Conservation (phyloP, 2,113 vertebrate species). For the Cottus gobio region DNA sequence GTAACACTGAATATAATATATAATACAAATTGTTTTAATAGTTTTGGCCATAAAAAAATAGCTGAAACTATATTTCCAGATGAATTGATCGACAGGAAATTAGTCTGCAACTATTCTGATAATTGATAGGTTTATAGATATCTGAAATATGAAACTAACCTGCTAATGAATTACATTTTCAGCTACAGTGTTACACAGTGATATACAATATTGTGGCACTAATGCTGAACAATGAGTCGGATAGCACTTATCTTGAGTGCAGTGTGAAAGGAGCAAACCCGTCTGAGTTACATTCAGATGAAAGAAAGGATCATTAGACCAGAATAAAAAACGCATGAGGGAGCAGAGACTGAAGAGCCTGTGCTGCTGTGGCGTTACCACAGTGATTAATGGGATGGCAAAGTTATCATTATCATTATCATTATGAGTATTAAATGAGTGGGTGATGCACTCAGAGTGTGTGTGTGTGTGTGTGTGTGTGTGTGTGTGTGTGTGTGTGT, state of each 20-base stretch:
- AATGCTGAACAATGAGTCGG: not conserved
- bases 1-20: too few species aligned
- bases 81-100: not conserved
- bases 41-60: not conserved
- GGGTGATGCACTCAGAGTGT: slow-evolving; percentile 34
- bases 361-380: slow-evolving; percentile 36
- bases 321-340: not conserved
- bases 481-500: slow-evolving; percentile 22
- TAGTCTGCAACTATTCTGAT: not conserved
- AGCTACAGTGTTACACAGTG: not conserved
- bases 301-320: slow-evolving; percentile 5
- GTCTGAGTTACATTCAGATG: slow-evolving; percentile 2
- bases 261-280: slow-evolving; percentile 15
- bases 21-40: too few species aligned
- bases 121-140: not conserved
- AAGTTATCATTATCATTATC: slow-evolving; percentile 63
- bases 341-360: slow-evolving; percentile 12
- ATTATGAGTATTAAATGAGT: slow-evolving; percentile 55
- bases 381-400: slow-evolving; percentile 57
- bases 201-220: not conserved
- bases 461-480: slow-evolving; percentile 25
- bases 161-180: not conserved
- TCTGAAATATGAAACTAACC: not conserved
- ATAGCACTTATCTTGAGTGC: slow-evolving; percentile 29
- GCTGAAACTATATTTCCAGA: not conserved